Evolutionary conservation across 2,888 invertebrate species (phyloP).

Genomic region (Elaeidobius kamerunicus): DNA sequence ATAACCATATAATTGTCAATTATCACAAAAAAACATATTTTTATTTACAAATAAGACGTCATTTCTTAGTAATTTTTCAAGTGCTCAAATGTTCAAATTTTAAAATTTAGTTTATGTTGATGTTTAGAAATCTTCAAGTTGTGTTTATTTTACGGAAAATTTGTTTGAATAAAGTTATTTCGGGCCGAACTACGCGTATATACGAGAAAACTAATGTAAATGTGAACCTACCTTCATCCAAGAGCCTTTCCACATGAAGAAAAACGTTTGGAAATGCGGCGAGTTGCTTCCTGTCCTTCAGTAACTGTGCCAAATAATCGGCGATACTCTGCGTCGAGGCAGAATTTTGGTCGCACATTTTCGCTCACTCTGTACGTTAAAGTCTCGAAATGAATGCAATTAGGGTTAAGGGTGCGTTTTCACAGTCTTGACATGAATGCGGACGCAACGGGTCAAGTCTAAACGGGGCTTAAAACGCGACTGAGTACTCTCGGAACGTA

Average conservation of each 20-base stretch:
- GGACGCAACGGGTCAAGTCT: slow-evolving; percentile 7
- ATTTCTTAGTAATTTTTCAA: too few species aligned
- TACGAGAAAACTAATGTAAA: background rate
- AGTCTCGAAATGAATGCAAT: too few species aligned
- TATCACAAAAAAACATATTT: too few species aligned
- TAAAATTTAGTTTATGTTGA: too few species aligned
- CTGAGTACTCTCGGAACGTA: slow-evolving; percentile 10
- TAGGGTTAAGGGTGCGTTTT: slow-evolving; percentile 5
- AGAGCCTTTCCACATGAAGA: slow-evolving; percentile 96
- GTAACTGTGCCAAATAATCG: slow-evolving; percentile 99
- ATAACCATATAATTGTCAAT: too few species aligned
- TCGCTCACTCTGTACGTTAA: too few species aligned
- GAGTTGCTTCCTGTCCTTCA: slow-evolving; percentile 99
- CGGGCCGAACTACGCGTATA: background rate
- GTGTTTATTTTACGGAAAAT: slow-evolving; percentile 23
- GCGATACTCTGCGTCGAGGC: slow-evolving; percentile 92
- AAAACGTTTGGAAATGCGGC: slow-evolving; percentile 99
- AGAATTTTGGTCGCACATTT: slow-evolving; percentile 48
- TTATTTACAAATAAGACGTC: too few species aligned
- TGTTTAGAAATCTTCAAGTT: slow-evolving; percentile 10
- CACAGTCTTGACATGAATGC: slow-evolving; percentile 17
- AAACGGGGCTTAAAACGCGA: slow-evolving; percentile 19
- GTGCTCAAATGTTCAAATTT: too few species aligned
- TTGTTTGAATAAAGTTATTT: background rate
- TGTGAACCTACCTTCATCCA: slow-evolving; percentile 90